Base-by-base conservation (phyloP, 2,797 vertebrate species). In the Allobates femoralis region DNA sequence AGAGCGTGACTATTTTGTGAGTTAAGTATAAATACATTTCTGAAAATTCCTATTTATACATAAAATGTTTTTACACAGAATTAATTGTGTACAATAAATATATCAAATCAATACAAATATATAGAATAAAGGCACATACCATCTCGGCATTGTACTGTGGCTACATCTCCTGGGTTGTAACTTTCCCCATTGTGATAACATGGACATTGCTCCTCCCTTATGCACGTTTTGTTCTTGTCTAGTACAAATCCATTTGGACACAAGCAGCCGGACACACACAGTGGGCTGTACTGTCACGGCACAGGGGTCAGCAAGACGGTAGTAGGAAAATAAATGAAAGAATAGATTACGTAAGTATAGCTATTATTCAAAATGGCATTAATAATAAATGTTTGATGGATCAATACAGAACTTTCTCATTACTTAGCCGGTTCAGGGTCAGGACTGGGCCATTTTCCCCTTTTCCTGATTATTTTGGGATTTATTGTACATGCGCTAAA, bases 81-180 rank as follows among this genome's bases (percentile, higher is more conserved):
- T n/a, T n/a, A 3, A 46, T 46, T 46, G 41, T 46, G 41, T 46
- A 46, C 41, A 46, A 46, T 46, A 46, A 7, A 46, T 6, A 46
- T 46, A 46, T 46, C 41, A 46, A 46, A 46, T 11, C 41, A 3
- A 46, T 15, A 28, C 64, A 66, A 73, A 37, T 46, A 50, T 74
- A 14, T 2, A 34, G 7, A 56, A 8, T 14, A 67, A 6, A 32
- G 18, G 86, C 71, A 89, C 95, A 34, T 90, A 99, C 98, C 98
- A 99, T 82, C 92, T 96, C 98, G 98, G 91, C 98, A 99, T 34
- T 94, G 95, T 71, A 95, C 95, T 46, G 90, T 93, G 82, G 98
- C 90, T 1, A 90, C 94, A 82, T 97, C 90, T 76, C 97, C 97
- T 2, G 96, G 89, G 14, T 81, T 90, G 90, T 97, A 97, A 79